Evolutionary conservation across 2,113 vertebrate species (phyloP), one percentile per base, ranked within the genome.

Genomic region (Oncorhynchus tshawytscha): DNA sequence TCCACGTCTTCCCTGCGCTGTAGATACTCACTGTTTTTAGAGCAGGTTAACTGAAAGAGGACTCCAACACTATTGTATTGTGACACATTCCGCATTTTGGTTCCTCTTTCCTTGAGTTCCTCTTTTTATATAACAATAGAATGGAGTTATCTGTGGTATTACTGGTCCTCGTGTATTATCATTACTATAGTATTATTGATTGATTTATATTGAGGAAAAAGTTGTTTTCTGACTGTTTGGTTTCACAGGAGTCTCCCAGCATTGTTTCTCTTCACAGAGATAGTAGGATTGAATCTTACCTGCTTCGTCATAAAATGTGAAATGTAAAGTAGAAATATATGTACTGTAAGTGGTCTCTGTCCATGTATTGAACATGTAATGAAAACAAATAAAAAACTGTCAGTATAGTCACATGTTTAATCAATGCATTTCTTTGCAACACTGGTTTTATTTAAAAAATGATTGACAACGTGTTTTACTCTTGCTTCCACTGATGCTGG

Each of bases 121-220:
- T 84, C 24, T 82, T 84, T 90, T 92, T 88, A 77, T 83, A 74
- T 84, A 84, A 54, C 60, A 83, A 81, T 70, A 71, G 25, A 70
- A 60, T 69, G 4, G 9, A 70, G 45, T 70, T 69, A 70, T 73
- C 64, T 72, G 71, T 68, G 78, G 73, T 77, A 74, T 77, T 51
- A 88, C 85, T 88, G 82, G 64, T 86, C 88, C 66, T 45, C 82
- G 88, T 91, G 75, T 89, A 84, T 80, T 86, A 77, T 71, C 85
- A 75, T 87, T 89, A 77, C 83, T 75, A 85, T 83, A 22, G 59
- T 84, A 76, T 82, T 88, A 86, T 67, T 79, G 72, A 86, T 80
- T 86, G 75, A 92, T 92, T 92, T 93, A 82, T 92, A 91, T 88
- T 88, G 81, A 94, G 93, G 92, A 93, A 93, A 93, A 94, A 89